Conservation (phyloP, 1,140 invertebrate species). For the Ephestia elutella region DNA sequence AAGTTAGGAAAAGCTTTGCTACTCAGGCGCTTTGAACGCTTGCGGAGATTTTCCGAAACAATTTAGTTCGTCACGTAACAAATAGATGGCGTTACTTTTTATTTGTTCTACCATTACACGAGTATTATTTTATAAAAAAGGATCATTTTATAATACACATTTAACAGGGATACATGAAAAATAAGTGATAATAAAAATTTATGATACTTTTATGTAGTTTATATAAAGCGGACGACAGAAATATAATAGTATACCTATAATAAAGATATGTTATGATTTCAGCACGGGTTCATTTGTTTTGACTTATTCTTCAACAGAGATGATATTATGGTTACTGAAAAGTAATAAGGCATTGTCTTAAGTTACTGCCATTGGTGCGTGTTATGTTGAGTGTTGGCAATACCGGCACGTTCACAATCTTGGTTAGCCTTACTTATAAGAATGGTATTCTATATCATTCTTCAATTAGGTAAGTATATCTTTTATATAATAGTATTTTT, state of each 20-base stretch:
- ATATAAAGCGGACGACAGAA: no score
- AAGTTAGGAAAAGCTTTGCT: slow-evolving; percentile 9
- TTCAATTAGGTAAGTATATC: no score
- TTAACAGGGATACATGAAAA: no score
- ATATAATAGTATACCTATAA: slow-evolving; percentile 3
- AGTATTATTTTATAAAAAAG: not conserved
- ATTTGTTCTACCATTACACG: no score
- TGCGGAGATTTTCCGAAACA: slow-evolving; percentile 14
- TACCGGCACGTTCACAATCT: not conserved
- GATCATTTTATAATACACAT: no score
- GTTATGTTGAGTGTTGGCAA: not conserved
- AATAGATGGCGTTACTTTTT: slow-evolving; percentile 30
- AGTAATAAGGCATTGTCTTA: not conserved
- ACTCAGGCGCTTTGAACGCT: slow-evolving; percentile 25
- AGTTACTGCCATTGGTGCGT: not conserved
- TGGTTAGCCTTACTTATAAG: not conserved
- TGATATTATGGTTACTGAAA: not conserved
- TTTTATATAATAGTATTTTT: no score
- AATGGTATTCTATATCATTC: not conserved
- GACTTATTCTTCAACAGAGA: not conserved
- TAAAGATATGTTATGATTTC: slow-evolving; percentile 4
- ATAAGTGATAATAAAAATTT: no score
- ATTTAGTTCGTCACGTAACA: slow-evolving; percentile 23
- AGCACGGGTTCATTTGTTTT: slow-evolving; percentile 8
- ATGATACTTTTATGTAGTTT: no score